Evolutionary conservation across 1,140 invertebrate species (phyloP).

Genomic region (Euglossa dilemma): DNA sequence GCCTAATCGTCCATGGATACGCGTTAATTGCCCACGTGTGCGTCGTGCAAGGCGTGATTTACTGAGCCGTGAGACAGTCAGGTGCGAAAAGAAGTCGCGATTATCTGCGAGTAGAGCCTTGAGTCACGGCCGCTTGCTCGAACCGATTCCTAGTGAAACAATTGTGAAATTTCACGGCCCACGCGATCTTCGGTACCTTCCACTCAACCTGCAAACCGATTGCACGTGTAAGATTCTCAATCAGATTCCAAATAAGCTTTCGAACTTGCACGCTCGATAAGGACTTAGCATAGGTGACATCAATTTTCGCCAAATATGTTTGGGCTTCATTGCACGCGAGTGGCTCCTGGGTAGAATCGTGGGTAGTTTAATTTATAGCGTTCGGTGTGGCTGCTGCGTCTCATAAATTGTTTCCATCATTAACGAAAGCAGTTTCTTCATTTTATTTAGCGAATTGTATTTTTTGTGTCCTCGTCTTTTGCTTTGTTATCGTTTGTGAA

Average conservation of each 20-base stretch:
- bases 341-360: neutral
- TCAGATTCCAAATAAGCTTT: constrained; percentile 1
- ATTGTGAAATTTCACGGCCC: constrained; percentile 62
- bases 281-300: neutral
- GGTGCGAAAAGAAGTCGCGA: constrained; percentile 57
- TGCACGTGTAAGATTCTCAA: too few species aligned
- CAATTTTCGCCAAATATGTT: neutral
- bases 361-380: neutral
- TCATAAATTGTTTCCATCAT: neutral
- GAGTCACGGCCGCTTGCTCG: constrained; percentile 29
- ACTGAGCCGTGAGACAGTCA: constrained; percentile 42
- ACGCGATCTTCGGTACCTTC: constrained; percentile 34
- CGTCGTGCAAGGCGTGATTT: constrained; percentile 66
- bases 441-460: neutral
- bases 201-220: neutral
- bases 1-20: constrained; percentile 63
- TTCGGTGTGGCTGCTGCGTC: neutral
- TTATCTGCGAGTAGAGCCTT: neutral
- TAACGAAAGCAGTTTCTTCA: neutral
- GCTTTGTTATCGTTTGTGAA: neutral
- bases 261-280: neutral
- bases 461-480: neutral
- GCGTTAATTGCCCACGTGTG: constrained; percentile 66
- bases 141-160: constrained; percentile 45
- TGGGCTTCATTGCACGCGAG: neutral